Conservation (phyloP, 2,888 invertebrate genomes). For the Erebia epiphron region DNA sequence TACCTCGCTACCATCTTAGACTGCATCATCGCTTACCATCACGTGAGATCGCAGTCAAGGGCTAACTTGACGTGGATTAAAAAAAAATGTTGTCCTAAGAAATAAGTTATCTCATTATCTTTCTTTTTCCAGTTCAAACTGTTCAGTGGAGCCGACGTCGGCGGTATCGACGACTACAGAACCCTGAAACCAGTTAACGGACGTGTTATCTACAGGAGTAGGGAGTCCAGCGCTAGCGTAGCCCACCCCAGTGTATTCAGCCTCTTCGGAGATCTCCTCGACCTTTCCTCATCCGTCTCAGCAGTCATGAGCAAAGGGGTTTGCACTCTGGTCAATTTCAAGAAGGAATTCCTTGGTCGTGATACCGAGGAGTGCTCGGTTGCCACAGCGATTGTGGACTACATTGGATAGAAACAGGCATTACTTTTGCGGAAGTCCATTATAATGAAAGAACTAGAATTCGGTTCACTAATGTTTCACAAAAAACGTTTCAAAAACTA, state of each 20-base stretch:
- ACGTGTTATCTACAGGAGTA: conserved; percentile 67
- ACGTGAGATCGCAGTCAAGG: too few relatives aligned
- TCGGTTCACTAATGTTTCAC: too few relatives aligned
- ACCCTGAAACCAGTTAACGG: conserved; percentile 64
- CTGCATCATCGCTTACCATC: too few relatives aligned
- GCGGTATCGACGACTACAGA: conserved; percentile 73
- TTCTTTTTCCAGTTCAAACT: conserved; percentile 58
- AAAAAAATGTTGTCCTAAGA: too few relatives aligned
- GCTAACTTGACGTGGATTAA: too few relatives aligned
- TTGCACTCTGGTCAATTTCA: conserved; percentile 57
- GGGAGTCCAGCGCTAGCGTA: conserved; percentile 56
- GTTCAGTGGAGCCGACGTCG: conserved; percentile 63
- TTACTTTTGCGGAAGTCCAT: too few relatives aligned
- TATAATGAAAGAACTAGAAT: too few relatives aligned
- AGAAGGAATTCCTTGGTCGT: conserved; percentile 56
- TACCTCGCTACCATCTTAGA: too few relatives aligned
- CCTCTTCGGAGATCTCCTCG: conserved; percentile 52
- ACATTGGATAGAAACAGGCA: too few relatives aligned
- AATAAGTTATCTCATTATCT: background rate
- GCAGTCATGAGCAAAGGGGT: conserved; percentile 53
- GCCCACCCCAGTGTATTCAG: conserved; percentile 49
- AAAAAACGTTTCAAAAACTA: too few relatives aligned
- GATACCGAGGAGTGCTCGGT: conserved; percentile 43
- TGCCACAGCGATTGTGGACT: background rate
- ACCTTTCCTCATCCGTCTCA: conserved; percentile 51